Evolutionary conservation across 2,888 invertebrate species (phyloP), one percentile per base, ranked within the genome.

Genomic region (Himalopsyche kuldschensis): DNA sequence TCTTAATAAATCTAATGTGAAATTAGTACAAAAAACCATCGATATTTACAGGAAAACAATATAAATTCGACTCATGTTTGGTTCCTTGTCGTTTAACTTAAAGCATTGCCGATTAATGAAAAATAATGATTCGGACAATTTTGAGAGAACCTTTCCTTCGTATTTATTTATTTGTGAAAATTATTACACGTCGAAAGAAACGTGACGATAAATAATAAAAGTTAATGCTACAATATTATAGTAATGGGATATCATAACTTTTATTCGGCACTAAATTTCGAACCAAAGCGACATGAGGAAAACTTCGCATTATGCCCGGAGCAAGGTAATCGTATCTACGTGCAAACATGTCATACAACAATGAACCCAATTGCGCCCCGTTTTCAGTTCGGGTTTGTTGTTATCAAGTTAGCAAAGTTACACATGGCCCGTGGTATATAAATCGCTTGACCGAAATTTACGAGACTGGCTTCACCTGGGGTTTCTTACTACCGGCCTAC

Each of bases 391-490:
- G 69, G 69, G 69, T 30, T 69, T 69, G 69, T 69, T 69, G 80
- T 63, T 80, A 80, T 80, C 80, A 32, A 69, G 80, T 80, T 80
- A 80, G 63, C 31, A n/a, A 80, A 63, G 63, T 80, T 80, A 80
- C 69, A 35, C 80, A 47, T 81, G 75, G 76, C 69, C 82, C 79
- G 30, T 32, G 79, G 79, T 69, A 76, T 79, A 82, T 82, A 82
- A 82, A 82, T 82, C 79, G 82, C 79, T 82, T 79, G 79, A 82
- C 82, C 82, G 79, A 82, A 82, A 82, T 82, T 82, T 82, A 82
- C 79, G 79, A 79, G 79, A 75, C 79, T 69, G 79, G 75, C 79
- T 76, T 82, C 79, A 82, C 82, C 82, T 82, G 82, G 82, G 82
- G 82, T 79, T 79, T 79, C 79, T 75, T 79, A 69, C 27, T 69